Evolutionary conservation across 2,888 invertebrate genomes (phyloP).

Genomic region (Hyalella azteca): DNA sequence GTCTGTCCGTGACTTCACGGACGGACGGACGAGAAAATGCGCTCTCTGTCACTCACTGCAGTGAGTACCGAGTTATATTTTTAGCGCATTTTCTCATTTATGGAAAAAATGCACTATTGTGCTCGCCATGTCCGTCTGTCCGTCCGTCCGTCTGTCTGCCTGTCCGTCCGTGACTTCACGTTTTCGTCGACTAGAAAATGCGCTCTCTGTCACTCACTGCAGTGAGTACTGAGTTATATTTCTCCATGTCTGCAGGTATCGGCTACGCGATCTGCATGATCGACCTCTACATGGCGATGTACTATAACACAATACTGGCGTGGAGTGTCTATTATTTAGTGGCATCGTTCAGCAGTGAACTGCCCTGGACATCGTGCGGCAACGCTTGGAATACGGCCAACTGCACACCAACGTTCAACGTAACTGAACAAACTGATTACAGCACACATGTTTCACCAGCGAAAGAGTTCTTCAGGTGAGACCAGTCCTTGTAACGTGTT

Average conservation of each 20-base stretch:
- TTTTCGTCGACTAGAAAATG: too few species aligned
- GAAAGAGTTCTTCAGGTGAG: conserved; percentile 44
- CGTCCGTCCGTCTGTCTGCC: too few species aligned
- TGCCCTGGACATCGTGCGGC: conserved; percentile 87
- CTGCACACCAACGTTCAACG: conserved; percentile 60
- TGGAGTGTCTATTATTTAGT: conserved; percentile 93
- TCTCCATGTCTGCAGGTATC: conserved; percentile 78
- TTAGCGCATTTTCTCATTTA: too few species aligned
- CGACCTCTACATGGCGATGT: conserved; percentile 92
- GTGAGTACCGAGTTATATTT: too few species aligned
- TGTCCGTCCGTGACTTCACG: too few species aligned
- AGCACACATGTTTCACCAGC: conserved; percentile 65
- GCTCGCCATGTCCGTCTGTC: too few species aligned
- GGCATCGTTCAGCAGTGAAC: conserved; percentile 75
- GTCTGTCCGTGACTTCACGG: too few species aligned
- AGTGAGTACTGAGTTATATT: too few species aligned
- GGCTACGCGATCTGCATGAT: conserved; percentile 96
- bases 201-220: too few species aligned
- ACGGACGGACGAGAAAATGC: too few species aligned
- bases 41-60: too few species aligned
- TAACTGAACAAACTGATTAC: conserved; percentile 63
- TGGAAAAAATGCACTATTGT: too few species aligned
- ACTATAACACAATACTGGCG: conserved; percentile 95
- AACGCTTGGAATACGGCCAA: conserved; percentile 79
- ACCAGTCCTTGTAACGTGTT: not conserved